Evolutionary conservation across 2,797 vertebrate species (phyloP).

Genomic region (Pseudotriccus pelzelni): DNA sequence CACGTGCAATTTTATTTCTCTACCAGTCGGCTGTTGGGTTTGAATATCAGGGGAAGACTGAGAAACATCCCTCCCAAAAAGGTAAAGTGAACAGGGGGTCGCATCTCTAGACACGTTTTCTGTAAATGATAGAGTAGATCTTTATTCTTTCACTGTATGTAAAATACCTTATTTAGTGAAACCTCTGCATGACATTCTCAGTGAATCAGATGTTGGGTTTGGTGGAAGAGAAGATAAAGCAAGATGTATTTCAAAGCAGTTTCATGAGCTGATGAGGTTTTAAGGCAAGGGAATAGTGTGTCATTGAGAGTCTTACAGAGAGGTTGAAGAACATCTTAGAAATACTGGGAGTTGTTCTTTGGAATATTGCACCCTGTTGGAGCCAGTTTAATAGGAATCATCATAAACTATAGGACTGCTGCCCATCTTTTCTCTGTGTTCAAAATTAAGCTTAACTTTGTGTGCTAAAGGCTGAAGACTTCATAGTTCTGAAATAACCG

Average conservation of each 20-base stretch:
- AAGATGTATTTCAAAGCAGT: not conserved
- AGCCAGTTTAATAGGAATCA: not conserved
- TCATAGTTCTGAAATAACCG: not conserved
- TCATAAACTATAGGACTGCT: not conserved
- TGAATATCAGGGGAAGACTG: conserved; percentile 93
- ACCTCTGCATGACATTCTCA: not conserved
- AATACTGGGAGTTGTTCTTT: not conserved
- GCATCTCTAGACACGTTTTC: not conserved
- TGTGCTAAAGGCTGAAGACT: not conserved
- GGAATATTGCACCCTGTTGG: not conserved
- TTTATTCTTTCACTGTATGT: not conserved
- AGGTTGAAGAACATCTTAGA: not conserved
- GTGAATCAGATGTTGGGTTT: not conserved
- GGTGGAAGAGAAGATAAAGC: not conserved
- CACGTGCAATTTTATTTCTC: not conserved
- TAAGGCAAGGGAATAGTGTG: not conserved
- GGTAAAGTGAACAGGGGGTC: conserved; percentile 72
- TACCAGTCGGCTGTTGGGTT: conserved; percentile 94
- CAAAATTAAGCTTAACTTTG: not conserved
- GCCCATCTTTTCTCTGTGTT: not conserved
- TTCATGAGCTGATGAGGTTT: not conserved
- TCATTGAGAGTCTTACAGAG: not conserved
- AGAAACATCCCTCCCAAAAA: conserved; percentile 97
- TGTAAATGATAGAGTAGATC: not conserved
- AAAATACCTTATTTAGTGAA: not conserved